phyloP scores from a whole-genome alignment of 2,888 invertebrate genomes.

The Macroteleia sp. region DNA sequence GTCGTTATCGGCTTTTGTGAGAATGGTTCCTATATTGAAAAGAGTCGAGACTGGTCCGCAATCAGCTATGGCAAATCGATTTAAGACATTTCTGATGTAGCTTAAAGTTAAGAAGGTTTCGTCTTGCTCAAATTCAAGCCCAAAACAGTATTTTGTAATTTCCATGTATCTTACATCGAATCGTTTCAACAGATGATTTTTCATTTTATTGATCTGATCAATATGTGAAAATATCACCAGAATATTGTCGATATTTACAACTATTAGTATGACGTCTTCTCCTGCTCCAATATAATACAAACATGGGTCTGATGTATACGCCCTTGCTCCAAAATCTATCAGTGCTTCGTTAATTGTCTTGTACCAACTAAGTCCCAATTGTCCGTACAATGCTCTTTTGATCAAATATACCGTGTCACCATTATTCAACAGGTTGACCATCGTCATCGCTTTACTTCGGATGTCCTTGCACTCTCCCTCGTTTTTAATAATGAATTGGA shows the following conservation, averaged over 20 bases:
- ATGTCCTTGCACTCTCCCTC: too few species aligned
- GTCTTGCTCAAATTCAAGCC: constrained; percentile 38
- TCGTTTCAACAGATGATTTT: constrained; percentile 12
- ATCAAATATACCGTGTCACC: too few species aligned
- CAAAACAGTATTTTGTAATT: constrained; percentile 44
- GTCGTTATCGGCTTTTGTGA: too few species aligned
- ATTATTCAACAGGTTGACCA: too few species aligned
- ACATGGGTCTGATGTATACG: not conserved
- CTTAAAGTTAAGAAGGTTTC: constrained; percentile 22
- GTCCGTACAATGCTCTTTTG: too few species aligned
- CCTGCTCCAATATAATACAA: not conserved
- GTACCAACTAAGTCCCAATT: too few species aligned
- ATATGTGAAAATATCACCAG: constrained; percentile 27
- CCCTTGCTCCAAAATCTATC: too few species aligned
- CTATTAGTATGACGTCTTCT: not conserved
- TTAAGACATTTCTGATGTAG: constrained; percentile 44
- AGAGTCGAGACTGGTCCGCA: constrained; percentile 51
- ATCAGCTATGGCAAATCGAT: constrained; percentile 53
- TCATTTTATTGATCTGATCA: constrained; percentile 27
- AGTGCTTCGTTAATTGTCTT: too few species aligned
- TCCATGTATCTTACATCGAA: constrained; percentile 51
- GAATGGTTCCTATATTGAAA: constrained; percentile 17
- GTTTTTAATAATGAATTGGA: too few species aligned
- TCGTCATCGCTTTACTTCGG: too few species aligned
- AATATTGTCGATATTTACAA: constrained; percentile 13